Percentiles rank a stretch among this genome's conserved stretches.
Evolutionary conservation across 2,113 vertebrate species (phyloP).

Genomic region (Pavo muticus): DNA sequence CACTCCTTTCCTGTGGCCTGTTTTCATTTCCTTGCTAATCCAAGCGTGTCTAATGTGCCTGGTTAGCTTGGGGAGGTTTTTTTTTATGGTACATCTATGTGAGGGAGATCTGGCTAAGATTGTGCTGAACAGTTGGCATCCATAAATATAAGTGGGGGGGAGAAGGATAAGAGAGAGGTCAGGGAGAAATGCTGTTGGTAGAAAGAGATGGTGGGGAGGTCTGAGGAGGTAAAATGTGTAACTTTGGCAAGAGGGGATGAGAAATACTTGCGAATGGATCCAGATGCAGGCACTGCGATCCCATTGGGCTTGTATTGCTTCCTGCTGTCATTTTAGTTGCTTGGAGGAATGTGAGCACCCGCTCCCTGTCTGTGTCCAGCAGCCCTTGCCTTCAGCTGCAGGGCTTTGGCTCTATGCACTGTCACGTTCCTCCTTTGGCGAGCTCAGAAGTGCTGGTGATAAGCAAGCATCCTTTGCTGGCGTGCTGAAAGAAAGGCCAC

Average conservation of each 20-base stretch:
- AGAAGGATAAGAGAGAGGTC: not conserved
- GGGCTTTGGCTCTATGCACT: not conserved
- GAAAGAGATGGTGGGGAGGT: not conserved
- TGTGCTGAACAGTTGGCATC: conserved; percentile 1
- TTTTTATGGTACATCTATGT: not conserved
- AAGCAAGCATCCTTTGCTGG: not conserved
- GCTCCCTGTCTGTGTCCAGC: not conserved
- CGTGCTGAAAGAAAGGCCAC: not conserved
- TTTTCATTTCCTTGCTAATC: conserved; percentile 53
- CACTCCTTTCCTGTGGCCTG: not conserved
- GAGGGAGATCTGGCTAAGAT: not conserved
- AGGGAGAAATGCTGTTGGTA: not conserved
- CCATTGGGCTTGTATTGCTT: not conserved
- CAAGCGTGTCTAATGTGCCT: conserved; percentile 15
- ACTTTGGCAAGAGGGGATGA: not conserved
- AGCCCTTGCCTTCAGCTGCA: not conserved
- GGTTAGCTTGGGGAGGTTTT: not conserved
- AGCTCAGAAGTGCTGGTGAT: not conserved
- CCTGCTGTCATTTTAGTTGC: not conserved
- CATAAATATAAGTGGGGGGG: not conserved
- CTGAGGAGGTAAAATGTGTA: not conserved
- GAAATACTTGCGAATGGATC: not conserved
- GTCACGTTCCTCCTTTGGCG: accelerated
- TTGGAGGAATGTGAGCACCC: accelerated
- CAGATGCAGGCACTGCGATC: not conserved